phyloP scores from a whole-genome alignment of 2,113 vertebrate genomes.

The Ammodramus savannarum region DNA sequence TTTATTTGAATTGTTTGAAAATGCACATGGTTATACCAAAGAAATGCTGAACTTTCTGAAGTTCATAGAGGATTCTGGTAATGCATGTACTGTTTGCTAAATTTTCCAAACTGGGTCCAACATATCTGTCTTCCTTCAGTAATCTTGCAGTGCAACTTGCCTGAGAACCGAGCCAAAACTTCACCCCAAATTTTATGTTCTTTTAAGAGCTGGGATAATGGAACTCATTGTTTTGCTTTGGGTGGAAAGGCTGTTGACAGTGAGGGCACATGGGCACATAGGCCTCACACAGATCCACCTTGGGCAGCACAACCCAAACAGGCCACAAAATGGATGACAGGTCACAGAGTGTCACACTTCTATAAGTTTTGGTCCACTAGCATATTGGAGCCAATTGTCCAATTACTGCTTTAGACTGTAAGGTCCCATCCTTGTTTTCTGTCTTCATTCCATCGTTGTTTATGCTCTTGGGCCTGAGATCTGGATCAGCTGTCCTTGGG shows the following conservation, averaged over 20 bases:
- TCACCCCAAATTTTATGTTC: neutral
- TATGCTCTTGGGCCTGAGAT: too few relatives aligned
- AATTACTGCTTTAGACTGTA: too few relatives aligned
- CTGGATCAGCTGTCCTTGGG: too few relatives aligned
- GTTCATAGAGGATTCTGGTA: neutral
- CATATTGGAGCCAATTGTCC: too few relatives aligned
- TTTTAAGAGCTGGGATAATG: neutral
- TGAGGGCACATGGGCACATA: fast-evolving
- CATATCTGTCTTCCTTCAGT: neutral
- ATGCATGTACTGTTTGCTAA: neutral
- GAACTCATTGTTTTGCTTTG: neutral
- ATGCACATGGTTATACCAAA: neutral
- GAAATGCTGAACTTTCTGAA: neutral
- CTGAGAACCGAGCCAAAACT: neutral
- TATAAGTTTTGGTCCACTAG: too few relatives aligned
- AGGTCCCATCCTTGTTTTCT: too few relatives aligned
- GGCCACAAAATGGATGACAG: too few relatives aligned
- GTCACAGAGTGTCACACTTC: too few relatives aligned
- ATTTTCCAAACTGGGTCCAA: neutral
- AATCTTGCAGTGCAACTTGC: neutral
- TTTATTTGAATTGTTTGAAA: neutral
- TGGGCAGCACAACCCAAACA: too few relatives aligned
- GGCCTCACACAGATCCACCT: too few relatives aligned
- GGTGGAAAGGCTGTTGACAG: neutral
- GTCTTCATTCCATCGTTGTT: too few relatives aligned